phyloP scores from a whole-genome alignment of 2,113 vertebrate species.

The Etheostoma cragini region DNA sequence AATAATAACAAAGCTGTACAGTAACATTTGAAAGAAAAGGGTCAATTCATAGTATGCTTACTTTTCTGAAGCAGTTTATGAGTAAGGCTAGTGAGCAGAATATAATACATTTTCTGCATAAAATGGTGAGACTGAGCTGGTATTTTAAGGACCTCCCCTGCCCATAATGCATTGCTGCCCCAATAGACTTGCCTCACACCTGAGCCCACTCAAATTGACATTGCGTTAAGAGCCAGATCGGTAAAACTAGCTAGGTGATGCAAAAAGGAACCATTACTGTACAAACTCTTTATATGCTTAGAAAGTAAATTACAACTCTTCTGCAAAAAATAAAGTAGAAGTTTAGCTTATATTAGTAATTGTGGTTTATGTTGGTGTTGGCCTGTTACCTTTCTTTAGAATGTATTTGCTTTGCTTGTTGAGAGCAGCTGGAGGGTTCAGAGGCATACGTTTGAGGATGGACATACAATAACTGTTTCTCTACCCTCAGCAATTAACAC shows the following conservation, averaged over 20 bases:
- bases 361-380: conserved; percentile 40
- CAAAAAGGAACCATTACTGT: conserved; percentile 35
- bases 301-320: conserved; percentile 40
- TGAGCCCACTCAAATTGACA: conserved; percentile 17
- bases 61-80: background rate
- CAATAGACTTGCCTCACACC: conserved; percentile 9
- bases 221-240: conserved; percentile 34
- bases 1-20: conserved; percentile 6
- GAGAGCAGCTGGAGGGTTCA: background rate
- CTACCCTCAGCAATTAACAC: background rate
- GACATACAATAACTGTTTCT: background rate
- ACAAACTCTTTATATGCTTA: conserved; percentile 31
- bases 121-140: background rate
- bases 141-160: background rate
- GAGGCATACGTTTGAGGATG: background rate
- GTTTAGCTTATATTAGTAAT: conserved; percentile 47
- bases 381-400: conserved; percentile 30
- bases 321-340: conserved; percentile 49
- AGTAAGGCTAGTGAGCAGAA: background rate
- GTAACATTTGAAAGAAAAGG: background rate
- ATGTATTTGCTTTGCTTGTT: conserved; percentile 31
- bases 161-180: background rate
- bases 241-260: conserved; percentile 24
- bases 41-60: background rate
- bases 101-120: background rate